These are phyloP conservation scores for Columbina picui DNA, from an alignment of 2,113 vertebrate species.

Conservation along the genomic window DNA sequence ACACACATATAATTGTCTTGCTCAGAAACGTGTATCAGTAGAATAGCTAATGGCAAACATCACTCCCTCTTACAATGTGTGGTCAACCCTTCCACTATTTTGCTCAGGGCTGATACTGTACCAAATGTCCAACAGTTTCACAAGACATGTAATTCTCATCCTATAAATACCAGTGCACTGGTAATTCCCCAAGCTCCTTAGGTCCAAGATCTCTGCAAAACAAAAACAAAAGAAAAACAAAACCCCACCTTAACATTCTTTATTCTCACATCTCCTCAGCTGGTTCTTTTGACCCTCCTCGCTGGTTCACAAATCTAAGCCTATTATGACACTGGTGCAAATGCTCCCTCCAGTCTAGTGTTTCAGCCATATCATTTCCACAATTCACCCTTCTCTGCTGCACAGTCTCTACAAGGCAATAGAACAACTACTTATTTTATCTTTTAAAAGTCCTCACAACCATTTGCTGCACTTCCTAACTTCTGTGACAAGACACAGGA, in stretches of 20 bases:
- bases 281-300: background rate
- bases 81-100: background rate
- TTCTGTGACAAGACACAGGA: background rate
- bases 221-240: background rate
- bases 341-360: background rate
- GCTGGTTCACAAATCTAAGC: background rate
- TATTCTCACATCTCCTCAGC: background rate
- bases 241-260: background rate
- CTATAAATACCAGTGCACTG: background rate
- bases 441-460: background rate
- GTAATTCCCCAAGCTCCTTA: background rate
- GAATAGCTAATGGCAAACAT: background rate
- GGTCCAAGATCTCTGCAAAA: slow-evolving; percentile 2
- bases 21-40: background rate
- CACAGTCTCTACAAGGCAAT: background rate
- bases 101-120: background rate
- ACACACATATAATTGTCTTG: background rate
- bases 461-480: background rate
- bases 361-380: background rate
- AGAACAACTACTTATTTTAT: background rate
- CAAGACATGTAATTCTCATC: background rate
- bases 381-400: background rate
- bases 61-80: background rate
- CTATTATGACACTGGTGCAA: background rate
- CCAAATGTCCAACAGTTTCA: background rate